phyloP scores from a whole-genome alignment of 1,140 invertebrate species.

The Hetaerina americana region DNA sequence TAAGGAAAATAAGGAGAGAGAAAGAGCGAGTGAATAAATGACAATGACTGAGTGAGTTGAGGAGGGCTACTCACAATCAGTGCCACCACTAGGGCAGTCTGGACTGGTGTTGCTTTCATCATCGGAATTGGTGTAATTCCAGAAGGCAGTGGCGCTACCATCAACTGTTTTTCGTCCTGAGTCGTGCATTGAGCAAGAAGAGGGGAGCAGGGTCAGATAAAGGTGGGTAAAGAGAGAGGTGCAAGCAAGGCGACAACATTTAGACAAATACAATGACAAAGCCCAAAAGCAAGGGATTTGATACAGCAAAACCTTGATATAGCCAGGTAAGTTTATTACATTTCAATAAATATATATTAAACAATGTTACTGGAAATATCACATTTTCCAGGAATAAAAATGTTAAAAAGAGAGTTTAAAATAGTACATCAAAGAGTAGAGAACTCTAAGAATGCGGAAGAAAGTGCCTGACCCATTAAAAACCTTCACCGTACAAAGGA shows the following conservation, averaged over 20 bases:
- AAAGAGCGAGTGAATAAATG: not conserved
- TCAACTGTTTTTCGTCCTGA: not conserved
- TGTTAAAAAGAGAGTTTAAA: too few species aligned
- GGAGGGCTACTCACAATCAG: not conserved
- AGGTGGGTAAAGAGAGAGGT: not conserved
- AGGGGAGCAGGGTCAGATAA: slow-evolving; percentile 1
- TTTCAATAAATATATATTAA: too few species aligned
- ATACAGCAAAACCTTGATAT: too few species aligned
- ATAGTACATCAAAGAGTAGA: too few species aligned
- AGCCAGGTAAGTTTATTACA: too few species aligned
- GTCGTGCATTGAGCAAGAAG: slow-evolving; percentile 12
- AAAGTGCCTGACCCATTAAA: too few species aligned
- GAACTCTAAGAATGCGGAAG: too few species aligned
- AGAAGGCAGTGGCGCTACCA: slow-evolving; percentile 25
- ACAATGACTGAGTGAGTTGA: not conserved
- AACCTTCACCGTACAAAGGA: too few species aligned
- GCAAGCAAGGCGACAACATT: not conserved
- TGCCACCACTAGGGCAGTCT: not conserved
- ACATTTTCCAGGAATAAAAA: too few species aligned
- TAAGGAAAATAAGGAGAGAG: not conserved
- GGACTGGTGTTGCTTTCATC: slow-evolving; percentile 18
- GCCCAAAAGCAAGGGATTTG: not conserved
- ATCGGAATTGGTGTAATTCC: slow-evolving; percentile 33
- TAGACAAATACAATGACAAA: not conserved
- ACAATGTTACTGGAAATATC: too few species aligned